Evolutionary conservation across 2,888 invertebrate genomes (phyloP).

Genomic region (Callyntrura guangdongensis): DNA sequence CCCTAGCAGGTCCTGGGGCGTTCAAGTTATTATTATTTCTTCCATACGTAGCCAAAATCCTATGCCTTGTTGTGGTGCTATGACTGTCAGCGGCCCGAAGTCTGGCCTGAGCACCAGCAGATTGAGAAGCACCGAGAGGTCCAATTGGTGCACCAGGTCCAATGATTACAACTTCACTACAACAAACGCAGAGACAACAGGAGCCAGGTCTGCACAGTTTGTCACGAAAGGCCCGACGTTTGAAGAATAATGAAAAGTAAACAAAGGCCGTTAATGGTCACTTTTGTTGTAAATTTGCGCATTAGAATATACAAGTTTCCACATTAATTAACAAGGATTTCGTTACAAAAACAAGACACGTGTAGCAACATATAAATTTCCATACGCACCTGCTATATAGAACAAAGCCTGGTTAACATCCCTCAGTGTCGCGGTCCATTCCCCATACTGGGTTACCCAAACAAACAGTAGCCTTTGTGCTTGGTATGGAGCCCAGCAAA

Average conservation of each 20-base stretch:
- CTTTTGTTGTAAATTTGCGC: constrained; percentile 71
- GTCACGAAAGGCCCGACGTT: constrained; percentile 83
- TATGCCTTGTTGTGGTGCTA: constrained; percentile 78
- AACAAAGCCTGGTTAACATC: constrained; percentile 85
- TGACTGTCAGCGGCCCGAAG: constrained; percentile 82
- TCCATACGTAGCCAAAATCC: constrained; percentile 77
- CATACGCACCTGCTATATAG: constrained; percentile 85
- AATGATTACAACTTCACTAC: constrained; percentile 82
- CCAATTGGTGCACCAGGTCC: constrained; percentile 77
- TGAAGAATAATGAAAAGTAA: not conserved
- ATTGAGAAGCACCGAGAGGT: constrained; percentile 74
- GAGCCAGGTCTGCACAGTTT: constrained; percentile 81
- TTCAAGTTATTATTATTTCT: constrained; percentile 71
- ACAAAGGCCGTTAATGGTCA: constrained; percentile 5
- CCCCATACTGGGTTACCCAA: constrained; percentile 83
- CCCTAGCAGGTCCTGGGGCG: constrained; percentile 28
- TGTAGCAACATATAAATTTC: constrained; percentile 39
- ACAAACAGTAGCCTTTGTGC: constrained; percentile 83
- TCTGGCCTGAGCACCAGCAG: constrained; percentile 75
- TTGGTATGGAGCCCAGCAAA: constrained; percentile 83
- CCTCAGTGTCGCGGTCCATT: constrained; percentile 84
- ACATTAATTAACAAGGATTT: not conserved
- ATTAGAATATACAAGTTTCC: constrained; percentile 67
- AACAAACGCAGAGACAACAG: constrained; percentile 83
- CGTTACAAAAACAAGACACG: not conserved